Percentiles rank a stretch among this genome's conserved stretches.
These are phyloP conservation scores for Habrosyne pyritoides DNA, from an alignment of 2,888 invertebrate genomes.

Conservation along the genomic window DNA sequence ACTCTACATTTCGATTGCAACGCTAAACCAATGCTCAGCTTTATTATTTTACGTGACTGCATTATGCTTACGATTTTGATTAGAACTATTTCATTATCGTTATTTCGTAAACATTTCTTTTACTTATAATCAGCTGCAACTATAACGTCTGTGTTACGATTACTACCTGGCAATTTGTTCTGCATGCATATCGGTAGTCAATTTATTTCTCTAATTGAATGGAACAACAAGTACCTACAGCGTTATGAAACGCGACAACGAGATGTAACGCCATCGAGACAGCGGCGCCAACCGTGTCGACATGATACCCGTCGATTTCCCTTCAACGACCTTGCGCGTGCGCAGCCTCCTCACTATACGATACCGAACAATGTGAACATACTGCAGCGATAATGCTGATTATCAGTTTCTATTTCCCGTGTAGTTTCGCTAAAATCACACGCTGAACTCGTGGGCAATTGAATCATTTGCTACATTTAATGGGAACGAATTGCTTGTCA, in stretches of 20 bases:
- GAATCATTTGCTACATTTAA: conserved; percentile 37
- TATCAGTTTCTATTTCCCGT: conserved; percentile 36
- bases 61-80: background rate
- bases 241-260: conserved; percentile 64
- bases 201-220: conserved; percentile 52
- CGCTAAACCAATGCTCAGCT: conserved; percentile 26
- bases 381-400: conserved; percentile 45
- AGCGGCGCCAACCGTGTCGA: conserved; percentile 64
- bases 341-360: conserved; percentile 53
- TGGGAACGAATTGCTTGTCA: conserved; percentile 36
- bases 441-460: conserved; percentile 27
- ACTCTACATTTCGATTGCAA: conserved; percentile 36
- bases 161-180: background rate
- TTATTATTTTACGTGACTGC: conserved; percentile 15
- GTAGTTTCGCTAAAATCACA: conserved; percentile 19
- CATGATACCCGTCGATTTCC: conserved; percentile 72
- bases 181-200: conserved; percentile 6
- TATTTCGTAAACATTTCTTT: background rate
- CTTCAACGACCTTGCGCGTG: conserved; percentile 77
- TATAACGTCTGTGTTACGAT: background rate
- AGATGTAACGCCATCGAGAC: conserved; percentile 63
- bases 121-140: background rate
- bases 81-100: background rate
- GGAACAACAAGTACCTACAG: conserved; percentile 38
- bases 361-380: conserved; percentile 55